Conservation (phyloP, 2,113 vertebrate genomes). For the Mugil cephalus region DNA sequence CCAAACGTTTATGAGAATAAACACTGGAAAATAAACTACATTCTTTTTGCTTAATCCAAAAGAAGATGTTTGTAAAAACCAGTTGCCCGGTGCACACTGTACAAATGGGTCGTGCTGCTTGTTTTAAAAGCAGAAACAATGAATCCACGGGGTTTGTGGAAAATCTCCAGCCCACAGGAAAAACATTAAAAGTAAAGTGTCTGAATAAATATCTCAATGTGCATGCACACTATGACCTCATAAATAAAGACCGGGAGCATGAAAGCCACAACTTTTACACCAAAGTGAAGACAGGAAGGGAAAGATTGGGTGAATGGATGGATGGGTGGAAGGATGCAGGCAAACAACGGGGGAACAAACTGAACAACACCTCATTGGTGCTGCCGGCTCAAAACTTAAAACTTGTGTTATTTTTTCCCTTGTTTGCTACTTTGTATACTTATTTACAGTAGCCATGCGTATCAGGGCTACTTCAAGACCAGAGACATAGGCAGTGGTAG, state of each 20-base stretch:
- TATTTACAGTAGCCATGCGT: constrained; percentile 1
- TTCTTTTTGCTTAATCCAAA: background rate
- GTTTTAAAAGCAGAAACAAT: background rate
- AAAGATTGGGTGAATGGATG: background rate
- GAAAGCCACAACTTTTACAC: background rate
- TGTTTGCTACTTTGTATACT: constrained; percentile 16
- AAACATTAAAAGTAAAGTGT: background rate
- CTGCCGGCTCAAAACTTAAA: constrained; percentile 15
- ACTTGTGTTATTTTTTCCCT: background rate
- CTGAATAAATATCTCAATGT: background rate
- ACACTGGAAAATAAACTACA: background rate
- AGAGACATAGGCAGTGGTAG: background rate
- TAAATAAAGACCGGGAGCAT: background rate
- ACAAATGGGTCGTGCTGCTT: background rate
- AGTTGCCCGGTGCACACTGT: background rate
- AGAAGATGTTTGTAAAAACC: background rate
- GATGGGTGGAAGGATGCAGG: background rate
- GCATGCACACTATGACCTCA: background rate
- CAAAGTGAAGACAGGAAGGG: background rate
- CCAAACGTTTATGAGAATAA: background rate
- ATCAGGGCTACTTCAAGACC: constrained; percentile 8
- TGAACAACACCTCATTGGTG: constrained; percentile 9
- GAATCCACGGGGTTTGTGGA: background rate
- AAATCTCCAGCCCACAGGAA: background rate
- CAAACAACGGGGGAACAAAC: background rate